phyloP scores from a whole-genome alignment of 2,113 vertebrate genomes.

The Pogona vitticeps region DNA sequence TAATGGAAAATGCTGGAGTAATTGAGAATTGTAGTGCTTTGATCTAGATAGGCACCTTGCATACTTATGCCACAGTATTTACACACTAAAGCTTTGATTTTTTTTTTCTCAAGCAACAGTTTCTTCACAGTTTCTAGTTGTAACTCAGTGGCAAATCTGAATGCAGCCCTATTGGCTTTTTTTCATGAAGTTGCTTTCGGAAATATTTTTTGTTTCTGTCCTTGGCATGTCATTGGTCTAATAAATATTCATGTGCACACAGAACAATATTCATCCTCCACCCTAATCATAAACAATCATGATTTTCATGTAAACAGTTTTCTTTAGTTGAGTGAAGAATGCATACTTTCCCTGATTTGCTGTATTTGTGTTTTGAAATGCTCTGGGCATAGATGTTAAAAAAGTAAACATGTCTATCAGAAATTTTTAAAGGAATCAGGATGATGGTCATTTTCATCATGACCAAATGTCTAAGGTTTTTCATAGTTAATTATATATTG shows the following conservation, averaged over 20 bases:
- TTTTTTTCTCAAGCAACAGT: neutral
- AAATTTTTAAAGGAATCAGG: constrained; percentile 14
- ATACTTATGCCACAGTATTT: too few species aligned
- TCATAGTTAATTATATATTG: constrained; percentile 23
- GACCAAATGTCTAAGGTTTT: constrained; percentile 47
- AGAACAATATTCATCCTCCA: constrained; percentile 21
- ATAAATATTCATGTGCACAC: constrained; percentile 49
- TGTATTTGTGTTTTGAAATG: constrained; percentile 53
- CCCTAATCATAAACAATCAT: neutral
- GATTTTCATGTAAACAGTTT: constrained; percentile 33
- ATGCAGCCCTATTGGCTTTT: neutral
- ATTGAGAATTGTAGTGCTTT: neutral
- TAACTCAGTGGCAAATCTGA: neutral
- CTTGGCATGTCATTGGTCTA: neutral
- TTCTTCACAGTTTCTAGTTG: neutral
- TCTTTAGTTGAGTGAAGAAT: constrained; percentile 11
- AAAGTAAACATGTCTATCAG: constrained; percentile 64
- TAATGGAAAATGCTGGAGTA: neutral
- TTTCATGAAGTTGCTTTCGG: neutral
- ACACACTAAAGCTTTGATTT: neutral
- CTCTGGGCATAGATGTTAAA: constrained; percentile 51
- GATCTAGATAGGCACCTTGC: neutral
- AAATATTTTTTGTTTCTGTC: neutral
- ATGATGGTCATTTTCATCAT: constrained; percentile 36
- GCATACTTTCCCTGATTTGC: constrained; percentile 48